Percentiles rank a stretch among this genome's conserved stretches.
Evolutionary conservation across 2,113 vertebrate genomes (phyloP).

Genomic region (Mungos mungo): DNA sequence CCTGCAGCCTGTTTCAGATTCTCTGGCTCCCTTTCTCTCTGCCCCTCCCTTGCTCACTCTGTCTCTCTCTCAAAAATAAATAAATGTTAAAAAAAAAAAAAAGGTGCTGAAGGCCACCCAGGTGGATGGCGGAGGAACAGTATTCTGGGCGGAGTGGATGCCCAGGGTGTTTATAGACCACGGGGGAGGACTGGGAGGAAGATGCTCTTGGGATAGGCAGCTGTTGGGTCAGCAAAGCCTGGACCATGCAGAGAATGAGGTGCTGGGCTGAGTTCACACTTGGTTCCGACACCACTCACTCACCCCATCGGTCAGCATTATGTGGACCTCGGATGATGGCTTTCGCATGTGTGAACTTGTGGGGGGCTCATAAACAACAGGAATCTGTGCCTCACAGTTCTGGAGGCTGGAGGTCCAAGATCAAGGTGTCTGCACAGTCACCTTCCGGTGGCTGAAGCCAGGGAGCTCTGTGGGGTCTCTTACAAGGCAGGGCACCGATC

Average conservation of each 20-base stretch:
- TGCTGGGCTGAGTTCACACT: neutral
- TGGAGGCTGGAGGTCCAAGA: neutral
- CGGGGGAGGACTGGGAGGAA: neutral
- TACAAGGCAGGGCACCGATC: too few species aligned
- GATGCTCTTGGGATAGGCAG: too few species aligned
- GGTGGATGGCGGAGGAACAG: neutral
- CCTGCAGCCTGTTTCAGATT: too few species aligned
- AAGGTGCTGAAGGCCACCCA: neutral
- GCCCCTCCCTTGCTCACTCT: too few species aligned
- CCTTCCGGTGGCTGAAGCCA: neutral
- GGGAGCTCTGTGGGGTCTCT: neutral
- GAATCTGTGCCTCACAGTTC: neutral
- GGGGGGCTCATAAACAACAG: neutral
- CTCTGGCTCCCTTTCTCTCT: too few species aligned
- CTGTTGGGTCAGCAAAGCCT: neutral
- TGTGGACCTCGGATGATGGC: accelerated
- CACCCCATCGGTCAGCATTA: accelerated
- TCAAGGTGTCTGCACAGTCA: neutral
- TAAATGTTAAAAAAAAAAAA: neutral
- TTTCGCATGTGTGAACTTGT: neutral
- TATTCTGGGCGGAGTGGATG: too few species aligned
- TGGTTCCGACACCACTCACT: neutral
- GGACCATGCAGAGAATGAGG: neutral
- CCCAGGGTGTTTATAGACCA: neutral
- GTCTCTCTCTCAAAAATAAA: too few species aligned